phyloP scores from a whole-genome alignment of 2,888 invertebrate species.

The Phragmatobia fuliginosa region DNA sequence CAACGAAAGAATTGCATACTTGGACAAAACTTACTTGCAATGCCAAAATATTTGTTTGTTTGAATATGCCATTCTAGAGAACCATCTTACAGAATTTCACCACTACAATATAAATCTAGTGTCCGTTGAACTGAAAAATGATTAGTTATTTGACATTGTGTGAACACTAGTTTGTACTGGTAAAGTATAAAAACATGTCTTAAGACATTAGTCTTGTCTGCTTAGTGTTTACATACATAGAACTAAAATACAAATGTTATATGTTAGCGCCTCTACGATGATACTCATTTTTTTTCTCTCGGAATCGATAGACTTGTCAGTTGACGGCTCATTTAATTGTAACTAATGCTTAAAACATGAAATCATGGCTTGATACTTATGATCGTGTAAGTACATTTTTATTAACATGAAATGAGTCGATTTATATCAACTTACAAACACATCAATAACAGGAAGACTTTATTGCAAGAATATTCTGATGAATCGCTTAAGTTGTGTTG shows the following conservation, averaged over 20 bases:
- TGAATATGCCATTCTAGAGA: neutral
- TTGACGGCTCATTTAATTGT: constrained; percentile 22
- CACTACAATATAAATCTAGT: neutral
- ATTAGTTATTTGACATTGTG: neutral
- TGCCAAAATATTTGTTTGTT: neutral
- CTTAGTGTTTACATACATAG: neutral
- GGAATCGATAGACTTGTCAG: constrained; percentile 5
- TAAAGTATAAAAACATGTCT: neutral
- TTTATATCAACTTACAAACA: constrained; percentile 25
- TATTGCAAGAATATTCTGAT: constrained; percentile 41
- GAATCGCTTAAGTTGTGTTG: constrained; percentile 40
- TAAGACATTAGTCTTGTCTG: neutral
- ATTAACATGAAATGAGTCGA: constrained; percentile 15
- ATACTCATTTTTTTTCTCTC: neutral
- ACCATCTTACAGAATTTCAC: neutral
- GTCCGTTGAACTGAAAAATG: neutral
- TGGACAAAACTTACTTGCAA: neutral
- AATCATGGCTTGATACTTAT: constrained; percentile 8
- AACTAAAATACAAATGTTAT: neutral
- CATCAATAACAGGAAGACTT: constrained; percentile 38
- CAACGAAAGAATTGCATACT: neutral
- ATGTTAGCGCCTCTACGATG: neutral
- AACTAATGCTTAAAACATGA: constrained; percentile 12
- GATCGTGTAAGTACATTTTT: constrained; percentile 11
- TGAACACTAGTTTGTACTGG: neutral